These are phyloP conservation scores for Bombus sibiricus DNA, from an alignment of 1,140 invertebrate species.

Conservation along the genomic window DNA sequence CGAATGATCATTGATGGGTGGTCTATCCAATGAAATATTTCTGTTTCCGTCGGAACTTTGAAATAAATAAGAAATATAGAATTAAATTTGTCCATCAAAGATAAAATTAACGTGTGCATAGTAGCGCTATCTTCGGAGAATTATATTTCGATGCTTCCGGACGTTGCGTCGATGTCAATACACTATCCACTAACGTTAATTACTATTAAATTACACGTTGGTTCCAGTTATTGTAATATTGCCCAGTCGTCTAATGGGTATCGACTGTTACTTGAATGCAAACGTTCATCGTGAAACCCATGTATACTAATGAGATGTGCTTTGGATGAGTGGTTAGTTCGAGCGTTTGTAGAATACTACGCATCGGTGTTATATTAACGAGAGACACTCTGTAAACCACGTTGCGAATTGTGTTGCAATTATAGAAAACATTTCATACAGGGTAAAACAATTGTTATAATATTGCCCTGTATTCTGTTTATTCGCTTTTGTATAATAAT, in stretches of 20 bases:
- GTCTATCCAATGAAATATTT: too few species aligned
- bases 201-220: slow-evolving; percentile 41
- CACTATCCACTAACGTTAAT: slow-evolving; percentile 30
- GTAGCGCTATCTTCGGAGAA: not conserved
- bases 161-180: slow-evolving; percentile 18
- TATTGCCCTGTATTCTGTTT: not conserved
- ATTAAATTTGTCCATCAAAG: not conserved
- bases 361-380: slow-evolving; percentile 12
- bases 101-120: not conserved
- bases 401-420: slow-evolving; percentile 12
- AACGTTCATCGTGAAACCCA: slow-evolving; percentile 31
- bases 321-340: slow-evolving; percentile 25
- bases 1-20: too few species aligned
- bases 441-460: not conserved
- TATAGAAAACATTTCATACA: slow-evolving; percentile 4
- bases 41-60: too few species aligned
- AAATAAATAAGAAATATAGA: too few species aligned
- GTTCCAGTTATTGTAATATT: slow-evolving; percentile 32
- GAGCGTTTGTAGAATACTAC: not conserved
- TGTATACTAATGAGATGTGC: slow-evolving; percentile 37
- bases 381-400: not conserved
- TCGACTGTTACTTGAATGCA: slow-evolving; percentile 48
- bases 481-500: not conserved
- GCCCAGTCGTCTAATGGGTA: slow-evolving; percentile 41
- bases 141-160: not conserved